Conservation (phyloP, 2,888 invertebrate species). For the Platynereis dumerilii region DNA sequence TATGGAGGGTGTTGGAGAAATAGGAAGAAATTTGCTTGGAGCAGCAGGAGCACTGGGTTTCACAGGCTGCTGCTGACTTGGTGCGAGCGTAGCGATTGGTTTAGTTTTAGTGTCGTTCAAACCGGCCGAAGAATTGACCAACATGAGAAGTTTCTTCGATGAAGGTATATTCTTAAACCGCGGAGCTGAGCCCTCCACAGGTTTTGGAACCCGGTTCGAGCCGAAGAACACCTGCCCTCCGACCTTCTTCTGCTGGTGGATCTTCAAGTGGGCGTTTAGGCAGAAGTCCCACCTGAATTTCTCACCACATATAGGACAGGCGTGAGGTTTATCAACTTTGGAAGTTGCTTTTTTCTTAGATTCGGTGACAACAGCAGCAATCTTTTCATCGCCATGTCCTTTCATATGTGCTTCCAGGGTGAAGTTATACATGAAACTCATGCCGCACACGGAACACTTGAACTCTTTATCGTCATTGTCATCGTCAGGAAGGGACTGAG, state of each 20-base stretch:
- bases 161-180: too few relatives aligned
- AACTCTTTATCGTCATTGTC: constrained; percentile 19
- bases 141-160: too few relatives aligned
- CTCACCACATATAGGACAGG: constrained; percentile 14
- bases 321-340: constrained; percentile 17
- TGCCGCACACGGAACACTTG: constrained; percentile 14
- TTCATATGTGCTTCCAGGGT: constrained; percentile 24
- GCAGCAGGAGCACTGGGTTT: too few relatives aligned
- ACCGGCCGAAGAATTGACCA: too few relatives aligned
- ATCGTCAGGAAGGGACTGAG: not conserved
- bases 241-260: constrained; percentile 15
- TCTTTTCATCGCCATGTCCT: constrained; percentile 13
- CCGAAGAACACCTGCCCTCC: not conserved
- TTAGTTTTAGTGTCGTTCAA: too few relatives aligned
- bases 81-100: too few relatives aligned
- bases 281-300: constrained; percentile 22
- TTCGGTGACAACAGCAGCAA: too few relatives aligned
- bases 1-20: too few relatives aligned
- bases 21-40: too few relatives aligned
- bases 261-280: constrained; percentile 20
- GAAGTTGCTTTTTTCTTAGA: constrained; percentile 6
- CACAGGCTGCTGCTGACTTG: too few relatives aligned
- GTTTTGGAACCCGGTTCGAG: not conserved
- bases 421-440: constrained; percentile 18
- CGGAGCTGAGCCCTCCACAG: not conserved